Conservation (phyloP, 2,113 vertebrate genomes). For the Equus quagga region DNA sequence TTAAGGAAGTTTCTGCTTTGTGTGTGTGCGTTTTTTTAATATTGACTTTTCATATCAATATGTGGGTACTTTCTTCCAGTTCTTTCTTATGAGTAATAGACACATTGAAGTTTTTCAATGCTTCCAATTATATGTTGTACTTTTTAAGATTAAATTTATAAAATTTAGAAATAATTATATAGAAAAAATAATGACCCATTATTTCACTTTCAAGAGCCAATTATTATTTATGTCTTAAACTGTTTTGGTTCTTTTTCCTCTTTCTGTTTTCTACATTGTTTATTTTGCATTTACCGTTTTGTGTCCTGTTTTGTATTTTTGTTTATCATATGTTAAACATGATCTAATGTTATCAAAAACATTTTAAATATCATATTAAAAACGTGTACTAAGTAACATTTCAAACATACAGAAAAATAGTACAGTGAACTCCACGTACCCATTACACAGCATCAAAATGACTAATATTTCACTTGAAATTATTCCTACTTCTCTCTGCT, state of each 20-base stretch:
- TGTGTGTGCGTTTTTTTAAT: neutral
- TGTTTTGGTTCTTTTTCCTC: neutral
- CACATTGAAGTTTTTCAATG: neutral
- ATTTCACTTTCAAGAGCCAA: neutral
- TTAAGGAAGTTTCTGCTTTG: neutral
- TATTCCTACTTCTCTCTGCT: neutral
- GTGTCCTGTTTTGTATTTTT: neutral
- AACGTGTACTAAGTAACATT: neutral
- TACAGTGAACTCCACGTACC: neutral
- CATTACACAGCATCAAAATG: neutral
- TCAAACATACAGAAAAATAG: neutral
- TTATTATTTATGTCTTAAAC: neutral
- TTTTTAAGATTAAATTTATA: neutral
- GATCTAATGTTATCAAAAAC: neutral
- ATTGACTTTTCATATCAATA: neutral
- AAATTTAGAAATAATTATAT: neutral
- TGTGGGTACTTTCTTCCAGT: neutral
- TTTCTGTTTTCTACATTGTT: neutral
- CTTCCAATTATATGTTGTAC: neutral
- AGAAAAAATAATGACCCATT: neutral
- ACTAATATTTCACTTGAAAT: neutral
- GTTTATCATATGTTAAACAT: neutral
- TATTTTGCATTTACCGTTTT: neutral
- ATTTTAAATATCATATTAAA: neutral
- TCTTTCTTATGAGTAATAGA: neutral